These are phyloP conservation scores for Gryllus longicercus DNA, from an alignment of 2,888 invertebrate species.

Conservation along the genomic window DNA sequence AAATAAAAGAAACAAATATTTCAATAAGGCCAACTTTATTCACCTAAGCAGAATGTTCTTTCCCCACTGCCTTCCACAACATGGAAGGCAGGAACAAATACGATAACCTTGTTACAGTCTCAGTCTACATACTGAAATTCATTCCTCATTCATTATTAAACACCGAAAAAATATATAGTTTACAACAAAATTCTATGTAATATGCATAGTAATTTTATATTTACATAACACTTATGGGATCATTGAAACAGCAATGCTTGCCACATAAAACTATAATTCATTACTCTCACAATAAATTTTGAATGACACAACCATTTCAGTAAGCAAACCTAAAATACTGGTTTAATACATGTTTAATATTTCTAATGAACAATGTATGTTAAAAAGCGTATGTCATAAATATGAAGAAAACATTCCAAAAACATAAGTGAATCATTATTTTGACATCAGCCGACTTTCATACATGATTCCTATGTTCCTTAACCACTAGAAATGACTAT, in stretches of 20 bases:
- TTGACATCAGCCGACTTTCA: too few species aligned
- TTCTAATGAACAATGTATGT: background rate
- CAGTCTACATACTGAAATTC: slow-evolving; percentile 8
- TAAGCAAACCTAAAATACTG: too few species aligned
- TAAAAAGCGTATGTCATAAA: background rate
- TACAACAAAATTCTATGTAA: slow-evolving; percentile 2
- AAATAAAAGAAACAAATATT: background rate
- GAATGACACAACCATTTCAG: too few species aligned
- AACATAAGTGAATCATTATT: background rate
- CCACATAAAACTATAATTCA: background rate
- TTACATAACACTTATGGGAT: background rate
- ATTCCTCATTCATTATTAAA: background rate
- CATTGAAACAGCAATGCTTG: background rate
- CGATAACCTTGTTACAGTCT: background rate
- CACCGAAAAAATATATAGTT: slow-evolving; percentile 17
- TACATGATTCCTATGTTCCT: too few species aligned
- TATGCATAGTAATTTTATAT: slow-evolving; percentile 3
- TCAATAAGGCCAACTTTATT: slow-evolving; percentile 17
- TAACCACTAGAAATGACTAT: background rate
- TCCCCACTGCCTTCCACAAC: background rate
- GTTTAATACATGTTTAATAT: too few species aligned
- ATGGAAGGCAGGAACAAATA: background rate
- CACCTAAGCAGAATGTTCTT: background rate
- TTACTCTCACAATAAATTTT: too few species aligned
- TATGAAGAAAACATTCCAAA: background rate